These are phyloP conservation scores for Oscheius sp. DNA, from an alignment of 1,140 invertebrate genomes.

Conservation along the genomic window DNA sequence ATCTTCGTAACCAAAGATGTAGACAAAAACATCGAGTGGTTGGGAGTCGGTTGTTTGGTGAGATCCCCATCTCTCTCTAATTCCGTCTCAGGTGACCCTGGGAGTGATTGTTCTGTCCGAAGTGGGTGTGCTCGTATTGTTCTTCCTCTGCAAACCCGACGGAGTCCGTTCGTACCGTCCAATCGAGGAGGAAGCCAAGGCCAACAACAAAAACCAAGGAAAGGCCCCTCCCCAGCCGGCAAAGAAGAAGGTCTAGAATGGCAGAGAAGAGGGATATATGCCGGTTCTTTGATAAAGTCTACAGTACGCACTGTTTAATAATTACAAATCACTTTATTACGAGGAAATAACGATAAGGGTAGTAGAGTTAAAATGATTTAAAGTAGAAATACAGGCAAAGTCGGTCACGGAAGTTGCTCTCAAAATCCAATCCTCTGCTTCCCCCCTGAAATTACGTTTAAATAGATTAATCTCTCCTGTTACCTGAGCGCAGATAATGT, in stretches of 20 bases:
- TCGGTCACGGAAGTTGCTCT: background rate
- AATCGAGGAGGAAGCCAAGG: background rate
- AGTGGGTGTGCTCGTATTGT: background rate
- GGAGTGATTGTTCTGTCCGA: background rate
- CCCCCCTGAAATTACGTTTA: background rate
- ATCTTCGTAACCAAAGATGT: background rate
- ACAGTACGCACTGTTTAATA: too few relatives aligned
- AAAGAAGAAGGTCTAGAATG: too few relatives aligned
- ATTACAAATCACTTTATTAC: too few relatives aligned
- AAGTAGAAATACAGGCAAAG: background rate
- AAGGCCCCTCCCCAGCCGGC: too few relatives aligned
- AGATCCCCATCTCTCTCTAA: background rate
- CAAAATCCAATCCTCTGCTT: background rate
- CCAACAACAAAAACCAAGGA: too few relatives aligned
- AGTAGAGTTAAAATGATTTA: background rate
- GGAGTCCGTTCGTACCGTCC: background rate
- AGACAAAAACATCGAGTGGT: background rate
- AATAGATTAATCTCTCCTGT: too few relatives aligned
- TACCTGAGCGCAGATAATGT: constrained; percentile 4
- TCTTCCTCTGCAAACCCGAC: background rate
- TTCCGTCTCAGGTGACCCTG: background rate
- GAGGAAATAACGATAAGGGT: too few relatives aligned
- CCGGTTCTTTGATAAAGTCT: too few relatives aligned
- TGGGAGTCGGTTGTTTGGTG: background rate
- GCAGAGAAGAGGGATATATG: too few relatives aligned